These are phyloP conservation scores for Lasioglossum leucozonium DNA, from an alignment of 2,888 invertebrate species.

Conservation along the genomic window DNA sequence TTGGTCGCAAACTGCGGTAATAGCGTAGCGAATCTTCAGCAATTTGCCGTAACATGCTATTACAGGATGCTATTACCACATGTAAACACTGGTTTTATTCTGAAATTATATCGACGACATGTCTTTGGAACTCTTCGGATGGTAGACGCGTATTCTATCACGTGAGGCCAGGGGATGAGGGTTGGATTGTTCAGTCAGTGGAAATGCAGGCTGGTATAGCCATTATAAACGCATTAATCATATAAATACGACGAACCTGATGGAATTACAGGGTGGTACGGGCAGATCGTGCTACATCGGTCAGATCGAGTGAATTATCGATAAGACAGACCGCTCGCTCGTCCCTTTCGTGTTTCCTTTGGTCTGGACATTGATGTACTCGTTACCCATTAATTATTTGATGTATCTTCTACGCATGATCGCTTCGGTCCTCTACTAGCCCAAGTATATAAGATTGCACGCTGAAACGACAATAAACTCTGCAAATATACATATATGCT, in stretches of 20 bases:
- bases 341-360: conserved; percentile 71
- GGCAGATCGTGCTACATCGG: conserved; percentile 62
- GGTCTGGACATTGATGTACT: conserved; percentile 74
- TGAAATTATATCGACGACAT: conserved; percentile 12
- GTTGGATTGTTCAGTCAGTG: conserved; percentile 39
- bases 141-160: conserved; percentile 35
- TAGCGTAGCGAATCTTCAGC: conserved; percentile 9
- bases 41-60: background rate
- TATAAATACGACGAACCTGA: conserved; percentile 70
- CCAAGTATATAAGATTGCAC: background rate
- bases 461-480: background rate
- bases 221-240: conserved; percentile 81
- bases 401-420: conserved; percentile 61
- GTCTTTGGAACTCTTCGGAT: conserved; percentile 31
- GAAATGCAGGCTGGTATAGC: conserved; percentile 65
- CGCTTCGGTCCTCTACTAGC: conserved; percentile 6
- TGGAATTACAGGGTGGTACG: conserved; percentile 50
- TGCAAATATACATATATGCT: background rate
- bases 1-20: background rate
- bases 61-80: background rate
- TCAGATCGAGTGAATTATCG: conserved; percentile 82
- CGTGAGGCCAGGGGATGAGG: conserved; percentile 38
- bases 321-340: conserved; percentile 78
- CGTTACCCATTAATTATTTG: conserved; percentile 81
- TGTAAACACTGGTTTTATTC: conserved; percentile 4